These are phyloP conservation scores for Drosophila picticornis DNA, from an alignment of 2,888 invertebrate genomes.

Conservation along the genomic window DNA sequence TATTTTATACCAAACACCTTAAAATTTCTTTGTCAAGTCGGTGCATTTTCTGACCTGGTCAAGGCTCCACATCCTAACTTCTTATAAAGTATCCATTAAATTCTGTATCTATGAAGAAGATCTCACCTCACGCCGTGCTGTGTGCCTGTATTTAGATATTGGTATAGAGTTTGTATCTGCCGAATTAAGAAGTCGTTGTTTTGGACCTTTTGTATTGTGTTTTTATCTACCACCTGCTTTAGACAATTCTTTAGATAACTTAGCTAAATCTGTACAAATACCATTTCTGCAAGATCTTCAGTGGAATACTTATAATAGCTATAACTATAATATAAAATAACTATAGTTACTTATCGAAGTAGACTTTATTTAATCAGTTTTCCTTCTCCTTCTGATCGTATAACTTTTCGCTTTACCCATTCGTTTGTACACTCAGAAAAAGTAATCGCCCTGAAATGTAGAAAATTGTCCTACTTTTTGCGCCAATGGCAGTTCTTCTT, in stretches of 20 bases:
- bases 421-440: neutral
- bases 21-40: neutral
- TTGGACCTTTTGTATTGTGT: neutral
- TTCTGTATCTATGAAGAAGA: neutral
- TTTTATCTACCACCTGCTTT: neutral
- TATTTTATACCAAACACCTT: neutral
- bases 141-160: neutral
- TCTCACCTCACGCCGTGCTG: too few species aligned
- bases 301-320: neutral
- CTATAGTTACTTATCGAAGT: neutral
- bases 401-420: neutral
- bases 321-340: neutral
- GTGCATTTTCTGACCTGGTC: neutral
- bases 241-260: neutral
- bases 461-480: neutral
- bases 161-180: neutral
- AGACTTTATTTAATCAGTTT: neutral
- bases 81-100: neutral
- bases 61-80: neutral
- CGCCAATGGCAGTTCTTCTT: too few species aligned
- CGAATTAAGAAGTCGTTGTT: neutral
- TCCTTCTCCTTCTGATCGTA: neutral
- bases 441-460: neutral
- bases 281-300: neutral
- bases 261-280: neutral